Conservation (phyloP, 1,140 invertebrate genomes). For the Eumeta japonica region DNA sequence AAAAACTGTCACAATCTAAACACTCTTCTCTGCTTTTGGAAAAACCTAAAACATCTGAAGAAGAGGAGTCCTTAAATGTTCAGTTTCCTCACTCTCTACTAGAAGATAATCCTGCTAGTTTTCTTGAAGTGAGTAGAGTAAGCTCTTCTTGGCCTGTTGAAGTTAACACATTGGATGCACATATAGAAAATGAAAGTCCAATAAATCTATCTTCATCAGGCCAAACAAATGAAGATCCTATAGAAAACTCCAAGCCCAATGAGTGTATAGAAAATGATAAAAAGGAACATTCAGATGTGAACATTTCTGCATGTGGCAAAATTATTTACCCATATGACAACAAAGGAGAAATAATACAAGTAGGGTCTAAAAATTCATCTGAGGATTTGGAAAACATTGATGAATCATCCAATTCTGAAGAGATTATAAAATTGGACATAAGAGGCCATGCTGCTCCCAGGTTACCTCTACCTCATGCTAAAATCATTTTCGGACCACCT, state of each 20-base stretch:
- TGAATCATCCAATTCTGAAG: slow-evolving; percentile 43
- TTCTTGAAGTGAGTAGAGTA: slow-evolving; percentile 20
- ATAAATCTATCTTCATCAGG: slow-evolving; percentile 29
- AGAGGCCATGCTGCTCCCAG: slow-evolving; percentile 41
- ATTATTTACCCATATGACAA: neutral
- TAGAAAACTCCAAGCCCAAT: slow-evolving; percentile 10
- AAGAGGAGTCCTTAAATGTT: slow-evolving; percentile 18
- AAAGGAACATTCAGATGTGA: neutral
- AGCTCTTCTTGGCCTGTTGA: slow-evolving; percentile 36
- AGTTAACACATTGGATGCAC: slow-evolving; percentile 22
- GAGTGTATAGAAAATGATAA: neutral
- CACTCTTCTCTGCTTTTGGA: slow-evolving; percentile 17
- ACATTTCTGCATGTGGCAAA: neutral
- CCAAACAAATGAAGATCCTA: slow-evolving; percentile 7
- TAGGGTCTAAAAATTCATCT: neutral
- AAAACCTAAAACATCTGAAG: slow-evolving; percentile 16
- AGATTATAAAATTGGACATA: slow-evolving; percentile 53
- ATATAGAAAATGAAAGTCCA: slow-evolving; percentile 43
- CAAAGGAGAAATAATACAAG: neutral
- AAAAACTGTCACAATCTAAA: slow-evolving; percentile 14
- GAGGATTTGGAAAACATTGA: neutral
- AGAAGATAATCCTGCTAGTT: slow-evolving; percentile 24
- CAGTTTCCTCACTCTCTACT: slow-evolving; percentile 16
- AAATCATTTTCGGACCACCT: slow-evolving; percentile 48
- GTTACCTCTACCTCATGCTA: slow-evolving; percentile 30